These are phyloP conservation scores for Cephus cinctus DNA, from an alignment of 1,140 invertebrate genomes.

Conservation along the genomic window DNA sequence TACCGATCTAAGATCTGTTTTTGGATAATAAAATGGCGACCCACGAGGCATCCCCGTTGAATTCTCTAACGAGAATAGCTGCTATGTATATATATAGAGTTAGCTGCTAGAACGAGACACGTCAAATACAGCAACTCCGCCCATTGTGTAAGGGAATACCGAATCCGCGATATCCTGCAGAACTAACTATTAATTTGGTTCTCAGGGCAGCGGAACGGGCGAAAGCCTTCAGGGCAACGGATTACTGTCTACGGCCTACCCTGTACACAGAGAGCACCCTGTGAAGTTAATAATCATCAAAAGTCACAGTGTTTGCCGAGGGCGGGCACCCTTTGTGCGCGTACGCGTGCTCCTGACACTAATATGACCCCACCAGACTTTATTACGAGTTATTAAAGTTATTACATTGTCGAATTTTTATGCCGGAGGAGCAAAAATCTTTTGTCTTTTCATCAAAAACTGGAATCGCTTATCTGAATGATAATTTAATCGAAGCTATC, in stretches of 20 bases:
- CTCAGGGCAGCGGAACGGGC: conserved; percentile 37
- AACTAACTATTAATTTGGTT: conserved; percentile 56
- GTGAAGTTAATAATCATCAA: conserved; percentile 59
- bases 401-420: conserved; percentile 50
- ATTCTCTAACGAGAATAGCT: too few relatives aligned
- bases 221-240: conserved; percentile 49
- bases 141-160: conserved; percentile 31
- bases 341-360: conserved; percentile 55
- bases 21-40: too few relatives aligned
- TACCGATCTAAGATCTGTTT: too few relatives aligned
- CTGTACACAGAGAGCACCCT: conserved; percentile 26
- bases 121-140: too few relatives aligned
- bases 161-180: conserved; percentile 47
- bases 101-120: too few relatives aligned
- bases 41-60: too few relatives aligned
- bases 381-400: conserved; percentile 56
- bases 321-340: conserved; percentile 52
- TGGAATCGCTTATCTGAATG: too few relatives aligned
- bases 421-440: too few relatives aligned
- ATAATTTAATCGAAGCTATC: too few relatives aligned
- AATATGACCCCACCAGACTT: conserved; percentile 54
- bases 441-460: too few relatives aligned
- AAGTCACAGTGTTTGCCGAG: conserved; percentile 57
- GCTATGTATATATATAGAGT: too few relatives aligned
- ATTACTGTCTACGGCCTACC: conserved; percentile 46